These are phyloP conservation scores for Dromococcyx pavoninus DNA, from an alignment of 2,797 vertebrate genomes.

Conservation along the genomic window DNA sequence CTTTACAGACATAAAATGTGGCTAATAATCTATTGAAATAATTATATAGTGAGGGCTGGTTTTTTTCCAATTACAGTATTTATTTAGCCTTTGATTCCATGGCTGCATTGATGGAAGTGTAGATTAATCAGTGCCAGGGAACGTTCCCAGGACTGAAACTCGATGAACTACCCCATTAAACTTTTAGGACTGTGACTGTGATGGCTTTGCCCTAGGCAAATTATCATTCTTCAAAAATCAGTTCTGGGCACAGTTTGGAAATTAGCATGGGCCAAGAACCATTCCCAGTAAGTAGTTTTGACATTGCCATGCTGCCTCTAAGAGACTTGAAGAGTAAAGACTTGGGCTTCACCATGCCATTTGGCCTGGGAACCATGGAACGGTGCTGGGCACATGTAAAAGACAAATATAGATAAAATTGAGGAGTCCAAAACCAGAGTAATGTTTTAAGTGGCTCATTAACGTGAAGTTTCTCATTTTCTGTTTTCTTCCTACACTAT, in stretches of 20 bases:
- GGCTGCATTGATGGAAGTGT: neutral
- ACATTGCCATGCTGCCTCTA: neutral
- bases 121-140: conserved; percentile 34
- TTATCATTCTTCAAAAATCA: conserved; percentile 19
- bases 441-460: neutral
- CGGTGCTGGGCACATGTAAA: neutral
- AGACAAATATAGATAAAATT: neutral
- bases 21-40: conserved; percentile 14
- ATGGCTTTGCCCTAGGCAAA: conserved; percentile 33
- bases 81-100: conserved; percentile 30
- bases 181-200: neutral
- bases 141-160: conserved; percentile 47
- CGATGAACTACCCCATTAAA: neutral
- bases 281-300: conserved; percentile 3
- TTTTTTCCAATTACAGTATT: conserved; percentile 39
- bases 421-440: neutral
- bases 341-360: neutral
- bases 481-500: neutral
- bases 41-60: neutral
- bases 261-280: neutral
- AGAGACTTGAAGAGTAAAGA: neutral
- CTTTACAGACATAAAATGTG: neutral
- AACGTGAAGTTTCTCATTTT: neutral
- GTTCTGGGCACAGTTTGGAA: conserved; percentile 28
- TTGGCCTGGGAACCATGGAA: neutral